A percentile compares a stretch with the other conserved stretches of the same genome.
Conservation (phyloP, 2,888 invertebrate species). For the Sinhomidia bicolor region DNA sequence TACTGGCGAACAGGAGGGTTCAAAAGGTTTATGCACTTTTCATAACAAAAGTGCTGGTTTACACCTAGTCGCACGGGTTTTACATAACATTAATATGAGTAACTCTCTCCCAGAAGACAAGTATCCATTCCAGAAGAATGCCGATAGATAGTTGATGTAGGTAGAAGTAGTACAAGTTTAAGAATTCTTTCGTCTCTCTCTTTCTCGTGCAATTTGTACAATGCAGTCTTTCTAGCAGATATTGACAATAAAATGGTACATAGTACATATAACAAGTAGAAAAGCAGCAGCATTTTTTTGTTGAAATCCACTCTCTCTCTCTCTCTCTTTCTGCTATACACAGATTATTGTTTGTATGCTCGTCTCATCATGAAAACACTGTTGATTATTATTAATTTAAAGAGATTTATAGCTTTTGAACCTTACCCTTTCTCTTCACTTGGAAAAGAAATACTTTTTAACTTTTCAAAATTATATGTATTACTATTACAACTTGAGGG, state of each 20-base stretch:
- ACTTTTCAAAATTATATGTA: slow-evolving; percentile 4
- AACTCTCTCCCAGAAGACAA: too few species aligned
- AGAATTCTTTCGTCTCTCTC: too few species aligned
- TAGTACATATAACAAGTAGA: too few species aligned
- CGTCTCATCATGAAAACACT: slow-evolving; percentile 19
- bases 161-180: neutral
- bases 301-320: neutral
- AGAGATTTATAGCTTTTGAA: slow-evolving; percentile 57
- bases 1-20: neutral
- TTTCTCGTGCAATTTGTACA: neutral
- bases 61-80: slow-evolving; percentile 21
- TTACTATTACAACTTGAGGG: neutral
- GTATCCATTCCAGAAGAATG: neutral
- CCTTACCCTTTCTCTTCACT: slow-evolving; percentile 32
- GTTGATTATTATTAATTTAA: slow-evolving; percentile 63
- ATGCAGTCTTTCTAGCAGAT: neutral
- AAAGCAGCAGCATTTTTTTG: neutral
- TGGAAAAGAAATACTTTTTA: slow-evolving; percentile 17
- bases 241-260: slow-evolving; percentile 31
- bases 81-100: neutral
- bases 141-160: neutral
- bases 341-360: slow-evolving; percentile 15
- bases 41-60: neutral
- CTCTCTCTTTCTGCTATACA: neutral
- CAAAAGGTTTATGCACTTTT: slow-evolving; percentile 9